Conservation (phyloP, 2,113 vertebrate genomes). For the Neolamprologus modestus region DNA sequence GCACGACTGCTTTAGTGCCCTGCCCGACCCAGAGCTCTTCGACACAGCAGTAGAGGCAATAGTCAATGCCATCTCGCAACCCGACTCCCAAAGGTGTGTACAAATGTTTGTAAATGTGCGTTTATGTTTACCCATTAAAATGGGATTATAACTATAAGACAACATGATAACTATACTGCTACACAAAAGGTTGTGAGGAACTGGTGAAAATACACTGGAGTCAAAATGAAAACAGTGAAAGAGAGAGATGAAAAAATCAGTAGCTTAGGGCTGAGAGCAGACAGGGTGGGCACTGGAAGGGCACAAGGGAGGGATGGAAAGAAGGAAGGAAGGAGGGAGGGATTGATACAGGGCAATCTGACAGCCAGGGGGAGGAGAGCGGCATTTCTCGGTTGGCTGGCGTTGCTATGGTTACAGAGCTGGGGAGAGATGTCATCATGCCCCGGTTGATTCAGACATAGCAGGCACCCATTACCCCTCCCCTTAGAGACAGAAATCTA, state of each 20-base stretch:
- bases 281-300: conserved; percentile 8
- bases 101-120: not conserved
- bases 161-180: not conserved
- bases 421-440: conserved; percentile 69
- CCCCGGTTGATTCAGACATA: conserved; percentile 68
- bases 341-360: conserved; percentile 30
- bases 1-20: conserved; percentile 87
- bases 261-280: not conserved
- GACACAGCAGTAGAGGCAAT: conserved; percentile 95
- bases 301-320: not conserved
- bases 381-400: conserved; percentile 66
- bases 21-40: conserved; percentile 93
- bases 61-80: conserved; percentile 96
- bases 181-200: not conserved
- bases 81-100: conserved; percentile 92
- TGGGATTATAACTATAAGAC: not conserved
- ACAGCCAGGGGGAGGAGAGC: conserved; percentile 52
- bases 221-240: not conserved
- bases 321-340: not conserved
- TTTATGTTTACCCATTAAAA: not conserved
- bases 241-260: not conserved
- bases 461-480: conserved; percentile 44
- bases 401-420: conserved; percentile 73
- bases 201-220: not conserved
- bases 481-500: conserved; percentile 5